Percentiles rank a stretch among this genome's conserved stretches.
Conservation (phyloP, 2,888 invertebrate genomes). For the Hoplodrina ambigua region DNA sequence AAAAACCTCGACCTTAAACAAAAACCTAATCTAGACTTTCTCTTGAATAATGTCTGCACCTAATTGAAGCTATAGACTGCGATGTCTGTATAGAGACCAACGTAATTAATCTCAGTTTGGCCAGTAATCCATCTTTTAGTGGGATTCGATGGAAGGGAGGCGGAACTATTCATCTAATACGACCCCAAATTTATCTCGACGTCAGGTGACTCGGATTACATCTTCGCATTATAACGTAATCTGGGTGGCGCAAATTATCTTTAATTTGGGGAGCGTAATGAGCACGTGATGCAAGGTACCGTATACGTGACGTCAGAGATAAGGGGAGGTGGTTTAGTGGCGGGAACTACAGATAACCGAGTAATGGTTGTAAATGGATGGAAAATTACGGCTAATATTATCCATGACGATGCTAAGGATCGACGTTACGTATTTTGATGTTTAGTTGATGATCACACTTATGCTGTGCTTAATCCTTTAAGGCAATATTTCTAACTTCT, state of each 20-base stretch:
- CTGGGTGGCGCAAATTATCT: slow-evolving; percentile 61
- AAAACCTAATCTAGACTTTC: slow-evolving; percentile 53
- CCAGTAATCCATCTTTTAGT: slow-evolving; percentile 78
- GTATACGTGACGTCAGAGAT: slow-evolving; percentile 53
- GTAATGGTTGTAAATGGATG: slow-evolving; percentile 46
- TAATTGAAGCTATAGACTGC: slow-evolving; percentile 60
- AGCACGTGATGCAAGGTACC: slow-evolving; percentile 48
- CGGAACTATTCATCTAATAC: slow-evolving; percentile 71
- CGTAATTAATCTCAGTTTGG: slow-evolving; percentile 82
- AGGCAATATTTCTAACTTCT: neutral
- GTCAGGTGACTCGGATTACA: slow-evolving; percentile 66
- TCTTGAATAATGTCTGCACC: slow-evolving; percentile 58
- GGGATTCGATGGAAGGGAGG: slow-evolving; percentile 66
- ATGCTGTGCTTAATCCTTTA: neutral
- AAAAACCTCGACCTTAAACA: slow-evolving; percentile 45
- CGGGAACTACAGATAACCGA: slow-evolving; percentile 49
- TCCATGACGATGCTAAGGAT: slow-evolving; percentile 15
- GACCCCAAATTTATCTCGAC: slow-evolving; percentile 75
- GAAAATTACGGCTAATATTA: slow-evolving; percentile 56
- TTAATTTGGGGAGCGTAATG: slow-evolving; percentile 63
- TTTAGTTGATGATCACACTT: slow-evolving; percentile 28
- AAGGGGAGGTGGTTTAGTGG: slow-evolving; percentile 43
- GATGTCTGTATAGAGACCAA: slow-evolving; percentile 59
- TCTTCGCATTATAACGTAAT: slow-evolving; percentile 62
- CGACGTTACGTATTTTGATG: slow-evolving; percentile 35